Base-by-base conservation (phyloP, 2,113 vertebrate genomes). In the Lophochroa leadbeateri region DNA sequence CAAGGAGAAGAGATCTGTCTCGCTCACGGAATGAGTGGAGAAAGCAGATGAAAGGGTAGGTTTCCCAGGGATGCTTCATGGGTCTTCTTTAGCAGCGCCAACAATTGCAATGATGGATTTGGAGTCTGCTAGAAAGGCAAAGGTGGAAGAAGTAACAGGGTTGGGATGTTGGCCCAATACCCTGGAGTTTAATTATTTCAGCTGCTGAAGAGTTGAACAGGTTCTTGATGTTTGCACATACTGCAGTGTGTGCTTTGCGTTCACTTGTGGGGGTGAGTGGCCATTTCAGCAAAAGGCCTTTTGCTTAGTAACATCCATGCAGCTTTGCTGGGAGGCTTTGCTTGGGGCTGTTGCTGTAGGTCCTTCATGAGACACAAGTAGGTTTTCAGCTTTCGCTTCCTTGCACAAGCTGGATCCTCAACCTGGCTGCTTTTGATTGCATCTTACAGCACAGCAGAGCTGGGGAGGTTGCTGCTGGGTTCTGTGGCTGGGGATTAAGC, bases 161-260 rank as follows among this genome's bases (percentile, higher is more conserved):
- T 87, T 92, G 43, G 88, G 65, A 46, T 53, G 49, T 33, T 74
- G 47, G 50, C 52, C 85, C 3, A 0, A 88, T 85, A 80, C 70
- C 43, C 61, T 92, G 69, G 90, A 85, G 77, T 57, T 94, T 83
- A 94, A 96, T 96, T 89, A 95, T 94, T 92, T 96, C 19, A 39
- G 81, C 57, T 89, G 70, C 77, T 47, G 43, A 88, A 55, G 55
- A 88, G 35, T 27, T 15, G 43, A 75, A 52, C 23, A 52, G 58
- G 55, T 80, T 94, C 47, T 58, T 13, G 35, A 50, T 72, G 47
- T 31, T 39, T 6, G 18, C 28, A 18, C 11, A 49, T 15, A 13
- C 25, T 35, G 63, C 61, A 85, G 70, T 0, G 29, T 35, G 35
- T 2, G 1, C 72, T 52, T 71, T 11, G 13, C 10, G 2, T 77